These are phyloP conservation scores for Sisor rabdophorus DNA, from an alignment of 2,113 vertebrate genomes.

Conservation along the genomic window DNA sequence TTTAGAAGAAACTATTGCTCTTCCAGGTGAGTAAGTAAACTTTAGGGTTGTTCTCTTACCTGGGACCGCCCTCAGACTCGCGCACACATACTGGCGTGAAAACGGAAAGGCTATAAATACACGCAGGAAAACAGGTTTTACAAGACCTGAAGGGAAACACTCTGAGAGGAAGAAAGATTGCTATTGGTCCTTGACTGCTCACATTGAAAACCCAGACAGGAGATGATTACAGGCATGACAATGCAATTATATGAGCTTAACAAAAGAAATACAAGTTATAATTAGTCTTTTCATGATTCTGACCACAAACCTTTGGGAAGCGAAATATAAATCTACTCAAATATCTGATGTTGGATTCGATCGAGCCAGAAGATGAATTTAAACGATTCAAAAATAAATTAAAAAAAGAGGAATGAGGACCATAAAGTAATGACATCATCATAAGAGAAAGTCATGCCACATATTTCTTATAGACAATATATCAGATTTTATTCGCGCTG, in stretches of 20 bases:
- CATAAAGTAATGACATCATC: background rate
- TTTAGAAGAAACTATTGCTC: conserved; percentile 3
- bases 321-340: background rate
- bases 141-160: background rate
- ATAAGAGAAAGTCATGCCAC: background rate
- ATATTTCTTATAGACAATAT: too few relatives aligned
- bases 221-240: background rate
- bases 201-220: conserved; percentile 17
- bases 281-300: background rate
- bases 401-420: background rate
- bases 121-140: conserved; percentile 22
- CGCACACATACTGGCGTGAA: conserved; percentile 1
- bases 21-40: conserved; percentile 13
- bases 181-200: background rate
- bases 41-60: conserved; percentile 23
- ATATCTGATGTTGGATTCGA: background rate
- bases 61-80: conserved; percentile 20
- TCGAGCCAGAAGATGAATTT: background rate
- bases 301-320: background rate
- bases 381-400: background rate
- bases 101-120: conserved; percentile 24
- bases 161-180: background rate
- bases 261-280: background rate
- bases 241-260: background rate
- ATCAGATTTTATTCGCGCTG: background rate